These are phyloP conservation scores for Drosophila austrosaltans DNA, from an alignment of 2,888 invertebrate genomes.

Conservation along the genomic window DNA sequence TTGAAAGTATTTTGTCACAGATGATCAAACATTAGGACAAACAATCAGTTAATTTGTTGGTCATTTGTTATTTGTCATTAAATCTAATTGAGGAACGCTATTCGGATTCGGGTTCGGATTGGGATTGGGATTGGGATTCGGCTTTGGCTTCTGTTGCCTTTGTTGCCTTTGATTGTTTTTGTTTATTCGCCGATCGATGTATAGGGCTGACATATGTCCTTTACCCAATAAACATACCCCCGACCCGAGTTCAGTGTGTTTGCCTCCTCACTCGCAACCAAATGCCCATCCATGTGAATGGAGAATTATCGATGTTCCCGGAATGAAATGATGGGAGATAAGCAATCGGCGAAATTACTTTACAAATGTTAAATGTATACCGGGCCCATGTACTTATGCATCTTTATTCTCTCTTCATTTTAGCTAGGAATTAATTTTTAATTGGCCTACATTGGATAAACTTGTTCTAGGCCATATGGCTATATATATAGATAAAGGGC, in stretches of 20 bases:
- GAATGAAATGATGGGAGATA: conserved; percentile 1
- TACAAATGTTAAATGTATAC: conserved; percentile 14
- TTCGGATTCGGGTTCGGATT: conserved; percentile 25
- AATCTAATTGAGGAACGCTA: conserved; percentile 68
- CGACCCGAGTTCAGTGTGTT: conserved; percentile 1
- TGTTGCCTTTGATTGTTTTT: conserved; percentile 51
- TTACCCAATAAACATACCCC: conserved; percentile 36
- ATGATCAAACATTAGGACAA: conserved; percentile 71
- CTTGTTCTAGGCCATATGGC: neutral
- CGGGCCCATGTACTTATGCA: neutral
- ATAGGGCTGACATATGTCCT: conserved; percentile 65
- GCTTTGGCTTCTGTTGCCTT: conserved; percentile 28
- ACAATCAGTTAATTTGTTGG: conserved; percentile 79
- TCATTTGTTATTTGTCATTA: conserved; percentile 78
- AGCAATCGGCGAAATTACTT: conserved; percentile 18
- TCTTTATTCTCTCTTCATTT: neutral
- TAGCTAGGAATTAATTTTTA: neutral
- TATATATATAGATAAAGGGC: neutral
- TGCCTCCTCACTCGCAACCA: conserved; percentile 3
- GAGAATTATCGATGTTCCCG: conserved; percentile 1
- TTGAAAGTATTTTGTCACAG: conserved; percentile 69
- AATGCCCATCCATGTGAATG: conserved; percentile 5
- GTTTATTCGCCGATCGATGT: conserved; percentile 59
- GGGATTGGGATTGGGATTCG: neutral
- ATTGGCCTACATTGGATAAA: neutral